Base-by-base conservation (phyloP, 2,888 invertebrate species). In the Notodonta ziczac region DNA sequence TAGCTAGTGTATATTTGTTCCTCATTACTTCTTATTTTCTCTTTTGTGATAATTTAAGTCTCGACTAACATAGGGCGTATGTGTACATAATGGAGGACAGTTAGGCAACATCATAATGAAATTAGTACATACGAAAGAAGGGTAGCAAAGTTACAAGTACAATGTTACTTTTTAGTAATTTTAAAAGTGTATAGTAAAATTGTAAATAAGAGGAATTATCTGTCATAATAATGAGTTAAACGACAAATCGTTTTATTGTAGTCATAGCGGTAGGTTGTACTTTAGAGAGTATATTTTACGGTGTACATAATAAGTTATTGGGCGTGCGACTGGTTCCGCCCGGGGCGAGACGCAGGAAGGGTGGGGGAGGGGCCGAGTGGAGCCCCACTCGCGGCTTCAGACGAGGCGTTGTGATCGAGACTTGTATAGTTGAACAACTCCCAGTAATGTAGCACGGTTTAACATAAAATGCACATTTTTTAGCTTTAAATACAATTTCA, bases 131-230 rank as follows among this genome's bases (percentile, higher is more conserved):
- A 87, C 83, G 78, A 84, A 83, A 80, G 75, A 85, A 87, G 86
- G 87, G 85, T 90, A 91, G 91, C 82, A 84, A 88, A 86, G 85
- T 89, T 89, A 85, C 83, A 83, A 93, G 93, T 93, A 93, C 93
- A 93, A 92, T 90, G 90, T 91, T 91, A 91, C 90, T 90, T 91
- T 90, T 86, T 89, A 85, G 81, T 88, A 86, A 88, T 88, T 91
- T 87, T 88, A 2, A 86, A 53, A 89, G 88, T 92, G 91, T 93
- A 93, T 91, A 93, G 89, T 82, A 74, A 89, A 91, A 87, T 86
- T 93, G 93, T 93, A 93, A 88, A 93, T 93, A 93, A 93, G 93
- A 93, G 88, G 77, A 90, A 93, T 86, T 92, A 92, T 93, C 87
- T 92, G 91, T 90, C 93, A 93, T 93, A 92, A 92, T 93, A 93